phyloP scores from a whole-genome alignment of 2,888 invertebrate species.

The Patella depressa region DNA sequence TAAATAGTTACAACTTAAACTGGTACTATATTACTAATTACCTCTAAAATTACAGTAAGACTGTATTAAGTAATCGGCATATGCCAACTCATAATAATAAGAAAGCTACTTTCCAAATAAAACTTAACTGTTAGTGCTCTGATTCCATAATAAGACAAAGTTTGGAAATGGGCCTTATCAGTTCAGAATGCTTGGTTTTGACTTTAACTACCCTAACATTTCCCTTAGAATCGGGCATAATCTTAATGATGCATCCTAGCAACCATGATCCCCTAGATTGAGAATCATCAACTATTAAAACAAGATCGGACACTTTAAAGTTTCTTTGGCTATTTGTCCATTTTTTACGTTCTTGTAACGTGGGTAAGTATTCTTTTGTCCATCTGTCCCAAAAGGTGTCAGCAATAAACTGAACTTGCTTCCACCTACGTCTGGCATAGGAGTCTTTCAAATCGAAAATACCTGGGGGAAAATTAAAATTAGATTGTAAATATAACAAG shows the following conservation, averaged over 20 bases:
- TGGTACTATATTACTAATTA: too few relatives aligned
- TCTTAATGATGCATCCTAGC: constrained; percentile 8
- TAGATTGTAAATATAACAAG: constrained; percentile 22
- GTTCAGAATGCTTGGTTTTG: constrained; percentile 6
- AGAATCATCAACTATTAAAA: constrained; percentile 17
- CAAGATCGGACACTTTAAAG: constrained; percentile 11
- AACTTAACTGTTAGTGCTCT: constrained; percentile 7
- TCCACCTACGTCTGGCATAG: constrained; percentile 34
- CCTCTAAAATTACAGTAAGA: too few relatives aligned
- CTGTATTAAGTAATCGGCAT: too few relatives aligned
- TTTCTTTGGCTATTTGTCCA: constrained; percentile 13
- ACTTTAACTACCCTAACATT: constrained; percentile 14
- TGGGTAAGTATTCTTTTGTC: constrained; percentile 27
- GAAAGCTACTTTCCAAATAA: not conserved
- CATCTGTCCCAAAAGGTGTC: constrained; percentile 34
- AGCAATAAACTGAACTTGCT: constrained; percentile 38
- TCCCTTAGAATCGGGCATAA: not conserved
- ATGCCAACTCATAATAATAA: too few relatives aligned
- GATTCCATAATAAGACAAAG: constrained; percentile 16
- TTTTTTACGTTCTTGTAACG: constrained; percentile 27
- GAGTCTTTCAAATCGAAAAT: constrained; percentile 28
- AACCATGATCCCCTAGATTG: constrained; percentile 11
- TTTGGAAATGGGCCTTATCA: constrained; percentile 22
- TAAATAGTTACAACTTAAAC: too few relatives aligned
- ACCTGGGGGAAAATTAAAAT: constrained; percentile 29